Percentiles rank a stretch among this genome's conserved stretches.
phyloP scores from a whole-genome alignment of 53 echinoderm and acorn worm genomes.

The Actinopyga echinites region DNA sequence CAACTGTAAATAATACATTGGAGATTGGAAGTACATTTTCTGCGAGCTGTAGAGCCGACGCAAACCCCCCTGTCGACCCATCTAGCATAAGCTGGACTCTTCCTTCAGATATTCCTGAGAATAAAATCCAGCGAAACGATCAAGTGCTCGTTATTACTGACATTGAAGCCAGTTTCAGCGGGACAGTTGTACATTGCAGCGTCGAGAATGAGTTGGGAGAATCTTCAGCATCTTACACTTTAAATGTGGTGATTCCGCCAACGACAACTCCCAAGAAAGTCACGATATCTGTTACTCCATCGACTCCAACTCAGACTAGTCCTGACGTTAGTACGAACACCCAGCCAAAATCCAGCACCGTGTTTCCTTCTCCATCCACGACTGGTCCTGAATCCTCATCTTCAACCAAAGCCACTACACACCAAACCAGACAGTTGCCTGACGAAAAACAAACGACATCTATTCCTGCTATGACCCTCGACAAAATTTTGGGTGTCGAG shows the following conservation, averaged over 20 bases:
- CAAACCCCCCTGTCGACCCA: conserved; percentile 34
- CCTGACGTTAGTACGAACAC: neutral
- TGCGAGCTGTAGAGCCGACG: conserved; percentile 19
- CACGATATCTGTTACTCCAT: neutral
- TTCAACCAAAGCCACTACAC: neutral
- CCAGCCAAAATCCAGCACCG: neutral
- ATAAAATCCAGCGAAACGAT: neutral
- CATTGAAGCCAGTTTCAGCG: neutral
- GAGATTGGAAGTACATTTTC: conserved; percentile 15
- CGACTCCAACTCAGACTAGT: no score
- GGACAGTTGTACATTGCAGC: neutral
- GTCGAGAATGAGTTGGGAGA: conserved; percentile 9
- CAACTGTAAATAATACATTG: neutral
- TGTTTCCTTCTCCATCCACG: neutral
- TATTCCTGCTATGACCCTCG: neutral
- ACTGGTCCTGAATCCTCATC: neutral
- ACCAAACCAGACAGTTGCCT: neutral
- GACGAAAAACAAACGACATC: neutral
- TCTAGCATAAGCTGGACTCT: conserved; percentile 46
- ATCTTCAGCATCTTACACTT: neutral
- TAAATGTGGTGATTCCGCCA: neutral
- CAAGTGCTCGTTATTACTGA: conserved; percentile 24
- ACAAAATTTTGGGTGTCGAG: conserved; percentile 7
- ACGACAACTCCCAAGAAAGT: neutral
- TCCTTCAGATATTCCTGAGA: conserved; percentile 27